Conservation (phyloP, 2,113 vertebrate species). For the Mobula hypostoma region DNA sequence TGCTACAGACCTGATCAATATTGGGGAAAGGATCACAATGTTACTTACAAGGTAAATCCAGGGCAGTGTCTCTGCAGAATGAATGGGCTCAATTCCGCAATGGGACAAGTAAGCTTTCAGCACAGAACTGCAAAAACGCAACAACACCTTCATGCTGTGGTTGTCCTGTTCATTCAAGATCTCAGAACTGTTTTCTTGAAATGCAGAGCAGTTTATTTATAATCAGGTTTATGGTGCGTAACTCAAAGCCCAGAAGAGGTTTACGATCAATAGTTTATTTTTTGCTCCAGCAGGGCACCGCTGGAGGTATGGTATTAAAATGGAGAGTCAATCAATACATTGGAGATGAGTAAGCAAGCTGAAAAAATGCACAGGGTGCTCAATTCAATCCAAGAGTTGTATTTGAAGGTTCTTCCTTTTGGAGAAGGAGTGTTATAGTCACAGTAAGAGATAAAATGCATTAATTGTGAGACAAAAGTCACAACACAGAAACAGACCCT, state of each 20-base stretch:
- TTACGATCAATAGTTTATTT: constrained; percentile 9
- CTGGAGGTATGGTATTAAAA: not conserved
- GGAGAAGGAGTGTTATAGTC: not conserved
- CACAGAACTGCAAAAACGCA: not conserved
- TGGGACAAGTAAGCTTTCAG: not conserved
- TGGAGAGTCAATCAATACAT: constrained; percentile 10
- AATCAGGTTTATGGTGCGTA: not conserved
- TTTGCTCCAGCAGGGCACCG: not conserved
- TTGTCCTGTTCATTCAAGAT: not conserved
- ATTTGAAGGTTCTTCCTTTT: not conserved
- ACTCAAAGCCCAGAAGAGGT: not conserved
- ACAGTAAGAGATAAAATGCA: not conserved
- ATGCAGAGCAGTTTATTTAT: constrained; percentile 30
- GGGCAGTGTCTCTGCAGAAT: not conserved
- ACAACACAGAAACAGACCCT: too few relatives aligned
- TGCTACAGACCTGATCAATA: too few relatives aligned
- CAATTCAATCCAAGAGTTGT: not conserved
- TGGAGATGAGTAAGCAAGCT: not conserved
- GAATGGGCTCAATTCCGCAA: not conserved
- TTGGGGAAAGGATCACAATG: too few relatives aligned
- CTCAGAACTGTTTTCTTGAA: not conserved
- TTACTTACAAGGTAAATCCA: constrained; percentile 6
- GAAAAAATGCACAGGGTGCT: not conserved
- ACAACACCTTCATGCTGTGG: not conserved
- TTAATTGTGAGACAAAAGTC: not conserved